Percentiles rank a stretch among this genome's conserved stretches.
phyloP scores from a whole-genome alignment of 2,113 vertebrate genomes.

The Trinectes maculatus region DNA sequence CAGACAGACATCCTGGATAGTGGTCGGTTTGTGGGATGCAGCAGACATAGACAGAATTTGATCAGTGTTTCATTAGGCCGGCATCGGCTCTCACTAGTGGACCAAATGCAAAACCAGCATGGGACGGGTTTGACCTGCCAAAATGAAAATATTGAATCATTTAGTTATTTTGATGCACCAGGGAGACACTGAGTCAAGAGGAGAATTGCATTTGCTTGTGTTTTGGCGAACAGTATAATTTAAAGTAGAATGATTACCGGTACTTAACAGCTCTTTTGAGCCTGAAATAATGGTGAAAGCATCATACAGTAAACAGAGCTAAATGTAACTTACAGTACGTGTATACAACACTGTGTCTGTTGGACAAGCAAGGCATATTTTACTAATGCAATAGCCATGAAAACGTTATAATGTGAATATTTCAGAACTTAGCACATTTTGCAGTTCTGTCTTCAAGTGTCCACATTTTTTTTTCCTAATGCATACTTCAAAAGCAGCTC shows the following conservation, averaged over 20 bases:
- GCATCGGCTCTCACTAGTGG: constrained; percentile 15
- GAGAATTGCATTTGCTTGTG: neutral
- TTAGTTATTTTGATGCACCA: neutral
- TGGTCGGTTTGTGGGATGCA: constrained; percentile 40
- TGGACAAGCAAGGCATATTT: too few relatives aligned
- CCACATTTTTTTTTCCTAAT: too few relatives aligned
- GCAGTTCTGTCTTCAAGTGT: too few relatives aligned
- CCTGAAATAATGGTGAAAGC: neutral
- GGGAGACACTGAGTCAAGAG: neutral
- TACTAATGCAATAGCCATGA: too few relatives aligned
- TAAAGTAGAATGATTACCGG: too few relatives aligned
- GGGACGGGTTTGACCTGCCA: constrained; percentile 35
- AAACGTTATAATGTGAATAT: too few relatives aligned
- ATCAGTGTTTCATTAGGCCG: constrained; percentile 33
- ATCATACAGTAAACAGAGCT: neutral
- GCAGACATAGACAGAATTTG: constrained; percentile 30
- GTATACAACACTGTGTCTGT: too few relatives aligned
- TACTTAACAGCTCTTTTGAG: neutral
- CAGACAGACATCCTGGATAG: constrained; percentile 54
- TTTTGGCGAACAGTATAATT: neutral
- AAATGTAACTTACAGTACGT: neutral
- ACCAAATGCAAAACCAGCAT: constrained; percentile 26
- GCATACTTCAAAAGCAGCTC: too few relatives aligned
- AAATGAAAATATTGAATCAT: constrained; percentile 34
- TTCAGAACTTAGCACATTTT: too few relatives aligned